A percentile compares a stretch with the other conserved stretches of the same genome.
phyloP scores from a whole-genome alignment of 2,113 vertebrate species.

The Oenanthe oenanthe region DNA sequence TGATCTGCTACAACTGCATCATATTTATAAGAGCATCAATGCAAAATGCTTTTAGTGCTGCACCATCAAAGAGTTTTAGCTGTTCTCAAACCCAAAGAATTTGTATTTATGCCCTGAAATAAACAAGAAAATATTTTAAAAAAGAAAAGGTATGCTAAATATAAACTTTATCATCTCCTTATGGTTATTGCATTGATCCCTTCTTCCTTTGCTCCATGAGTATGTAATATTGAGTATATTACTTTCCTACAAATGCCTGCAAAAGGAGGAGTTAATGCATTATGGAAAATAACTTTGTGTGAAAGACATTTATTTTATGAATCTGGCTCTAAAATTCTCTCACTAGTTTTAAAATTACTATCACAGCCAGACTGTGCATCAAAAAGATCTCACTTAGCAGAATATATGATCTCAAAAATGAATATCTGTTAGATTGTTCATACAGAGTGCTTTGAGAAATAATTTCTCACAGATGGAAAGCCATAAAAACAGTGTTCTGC shows the following conservation, averaged over 20 bases:
- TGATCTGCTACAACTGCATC: not conserved
- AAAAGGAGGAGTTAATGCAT: conserved; percentile 45
- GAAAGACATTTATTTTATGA: conserved; percentile 73
- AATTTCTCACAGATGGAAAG: conserved; percentile 79
- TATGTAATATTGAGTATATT: not conserved
- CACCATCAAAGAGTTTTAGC: not conserved
- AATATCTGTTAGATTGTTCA: conserved; percentile 74
- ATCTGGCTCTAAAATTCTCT: conserved; percentile 55
- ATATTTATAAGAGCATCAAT: not conserved
- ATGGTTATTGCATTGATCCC: not conserved
- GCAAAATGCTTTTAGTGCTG: not conserved
- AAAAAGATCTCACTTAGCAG: conserved; percentile 65
- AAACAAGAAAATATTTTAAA: not conserved
- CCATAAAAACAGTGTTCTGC: conserved; percentile 77
- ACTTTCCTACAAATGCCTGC: conserved; percentile 25
- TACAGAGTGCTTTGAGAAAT: conserved; percentile 70
- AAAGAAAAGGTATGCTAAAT: not conserved
- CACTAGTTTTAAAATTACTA: conserved; percentile 65
- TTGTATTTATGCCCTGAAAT: conserved; percentile 4
- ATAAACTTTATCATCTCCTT: not conserved
- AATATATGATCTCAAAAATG: conserved; percentile 68
- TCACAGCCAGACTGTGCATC: conserved; percentile 67
- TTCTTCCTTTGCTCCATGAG: not conserved
- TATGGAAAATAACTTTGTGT: conserved; percentile 44
- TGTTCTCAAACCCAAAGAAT: not conserved